Evolutionary conservation across 2,113 vertebrate genomes (phyloP).

Genomic region (Pterocles orientalis): DNA sequence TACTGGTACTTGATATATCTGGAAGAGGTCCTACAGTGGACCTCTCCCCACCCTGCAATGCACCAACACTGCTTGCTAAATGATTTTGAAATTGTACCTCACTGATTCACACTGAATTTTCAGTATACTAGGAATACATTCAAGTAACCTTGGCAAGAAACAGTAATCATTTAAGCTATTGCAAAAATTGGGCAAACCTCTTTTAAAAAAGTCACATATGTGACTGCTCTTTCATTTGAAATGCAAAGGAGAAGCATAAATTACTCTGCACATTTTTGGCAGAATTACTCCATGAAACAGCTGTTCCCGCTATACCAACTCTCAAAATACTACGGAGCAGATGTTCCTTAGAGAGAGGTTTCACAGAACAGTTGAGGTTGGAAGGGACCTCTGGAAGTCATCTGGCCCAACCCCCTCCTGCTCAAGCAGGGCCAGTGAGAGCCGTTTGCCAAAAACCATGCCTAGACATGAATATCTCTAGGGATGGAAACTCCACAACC

Average conservation of each 20-base stretch:
- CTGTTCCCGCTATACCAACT: not conserved
- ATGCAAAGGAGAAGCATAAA: not conserved
- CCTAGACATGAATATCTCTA: not conserved
- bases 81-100: not conserved
- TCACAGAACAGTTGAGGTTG: not conserved
- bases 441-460: fast-evolving
- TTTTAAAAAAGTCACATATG: not conserved
- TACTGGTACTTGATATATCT: not conserved
- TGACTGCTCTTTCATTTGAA: not conserved
- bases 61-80: not conserved
- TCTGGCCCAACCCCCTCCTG: not conserved
- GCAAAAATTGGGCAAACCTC: not conserved
- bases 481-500: not conserved
- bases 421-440: fast-evolving
- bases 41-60: fast-evolving
- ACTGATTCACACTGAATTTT: not conserved
- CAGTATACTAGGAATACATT: not conserved
- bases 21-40: not conserved
- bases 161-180: not conserved
- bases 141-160: not conserved
- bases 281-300: not conserved
- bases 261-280: not conserved
- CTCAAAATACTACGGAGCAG: not conserved
- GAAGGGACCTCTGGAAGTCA: not conserved
- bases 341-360: not conserved